Evolutionary conservation across 1,140 invertebrate genomes (phyloP).

Genomic region (Ylistrum balloti): DNA sequence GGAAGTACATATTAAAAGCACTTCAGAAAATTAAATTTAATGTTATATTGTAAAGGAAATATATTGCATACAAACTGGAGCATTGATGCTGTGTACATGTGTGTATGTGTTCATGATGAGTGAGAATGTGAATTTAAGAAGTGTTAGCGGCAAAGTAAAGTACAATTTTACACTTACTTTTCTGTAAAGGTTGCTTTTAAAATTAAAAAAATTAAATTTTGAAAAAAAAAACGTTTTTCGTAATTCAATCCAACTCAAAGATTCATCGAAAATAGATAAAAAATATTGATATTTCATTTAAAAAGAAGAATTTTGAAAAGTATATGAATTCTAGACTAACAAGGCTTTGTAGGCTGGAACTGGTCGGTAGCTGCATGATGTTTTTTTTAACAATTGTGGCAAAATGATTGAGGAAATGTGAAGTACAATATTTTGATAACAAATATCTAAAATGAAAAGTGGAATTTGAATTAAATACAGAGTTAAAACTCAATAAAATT

Average conservation of each 20-base stretch:
- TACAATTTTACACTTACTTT: too few relatives aligned
- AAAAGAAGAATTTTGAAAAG: too few relatives aligned
- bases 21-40: background rate
- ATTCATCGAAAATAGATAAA: too few relatives aligned
- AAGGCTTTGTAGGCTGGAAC: too few relatives aligned
- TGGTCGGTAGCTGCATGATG: background rate
- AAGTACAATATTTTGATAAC: background rate
- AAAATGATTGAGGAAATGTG: background rate
- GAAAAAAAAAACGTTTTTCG: too few relatives aligned
- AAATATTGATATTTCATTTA: too few relatives aligned
- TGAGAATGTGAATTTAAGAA: too few relatives aligned
- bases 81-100: background rate
- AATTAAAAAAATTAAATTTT: background rate
- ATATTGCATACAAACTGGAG: background rate
- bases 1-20: constrained; percentile 17
- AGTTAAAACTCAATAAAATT: constrained; percentile 40
- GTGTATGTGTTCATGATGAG: too few relatives aligned
- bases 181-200: too few relatives aligned
- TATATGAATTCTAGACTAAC: too few relatives aligned
- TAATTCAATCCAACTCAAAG: too few relatives aligned
- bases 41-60: constrained; percentile 18
- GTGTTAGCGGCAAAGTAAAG: too few relatives aligned
- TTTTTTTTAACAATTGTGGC: background rate
- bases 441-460: constrained; percentile 36
- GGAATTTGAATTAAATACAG: constrained; percentile 35